These are phyloP conservation scores for Amphimedon queenslandica DNA, from an alignment of 37 sponge, comb jelly and placozoan genomes.

Conservation along the genomic window DNA sequence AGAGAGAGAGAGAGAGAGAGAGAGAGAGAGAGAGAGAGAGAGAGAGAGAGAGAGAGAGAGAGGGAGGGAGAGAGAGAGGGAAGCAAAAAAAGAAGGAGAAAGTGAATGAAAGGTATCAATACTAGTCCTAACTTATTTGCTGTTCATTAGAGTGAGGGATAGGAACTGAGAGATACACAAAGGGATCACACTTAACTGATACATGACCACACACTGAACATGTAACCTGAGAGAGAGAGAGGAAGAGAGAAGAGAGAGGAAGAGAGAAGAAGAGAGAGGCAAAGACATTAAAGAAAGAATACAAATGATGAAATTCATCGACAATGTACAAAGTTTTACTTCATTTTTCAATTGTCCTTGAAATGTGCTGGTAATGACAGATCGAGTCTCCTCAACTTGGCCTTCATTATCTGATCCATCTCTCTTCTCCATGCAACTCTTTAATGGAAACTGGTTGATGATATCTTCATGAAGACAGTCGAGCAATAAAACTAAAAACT, in stretches of 20 bases:
- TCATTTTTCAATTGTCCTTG: constrained; percentile 63
- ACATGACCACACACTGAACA: constrained; percentile 43
- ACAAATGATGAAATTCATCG: not conserved
- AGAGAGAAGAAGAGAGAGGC: no score
- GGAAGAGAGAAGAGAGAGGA: no score
- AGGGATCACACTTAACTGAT: constrained; percentile 64
- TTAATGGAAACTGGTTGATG: not conserved
- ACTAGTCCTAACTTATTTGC: constrained; percentile 37
- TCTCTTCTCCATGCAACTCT: not conserved
- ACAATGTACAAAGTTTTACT: constrained; percentile 19
- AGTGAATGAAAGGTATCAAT: not conserved
- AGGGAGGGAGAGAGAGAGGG: not conserved
- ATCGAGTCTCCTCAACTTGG: constrained; percentile 3
- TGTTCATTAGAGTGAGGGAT: constrained; percentile 59
- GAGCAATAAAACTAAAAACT: constrained; percentile 71
- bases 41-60: not conserved
- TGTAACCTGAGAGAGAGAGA: constrained; percentile 34
- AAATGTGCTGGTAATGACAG: constrained; percentile 49
- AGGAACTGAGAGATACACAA: constrained; percentile 76
- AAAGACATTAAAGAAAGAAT: not conserved
- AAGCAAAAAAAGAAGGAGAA: not conserved
- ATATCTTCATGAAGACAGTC: constrained; percentile 61
- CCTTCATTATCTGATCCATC: not conserved
- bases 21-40: not conserved
- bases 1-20: not conserved